These are phyloP conservation scores for Hypolimnas misippus DNA, from an alignment of 2,888 invertebrate species.

Conservation along the genomic window DNA sequence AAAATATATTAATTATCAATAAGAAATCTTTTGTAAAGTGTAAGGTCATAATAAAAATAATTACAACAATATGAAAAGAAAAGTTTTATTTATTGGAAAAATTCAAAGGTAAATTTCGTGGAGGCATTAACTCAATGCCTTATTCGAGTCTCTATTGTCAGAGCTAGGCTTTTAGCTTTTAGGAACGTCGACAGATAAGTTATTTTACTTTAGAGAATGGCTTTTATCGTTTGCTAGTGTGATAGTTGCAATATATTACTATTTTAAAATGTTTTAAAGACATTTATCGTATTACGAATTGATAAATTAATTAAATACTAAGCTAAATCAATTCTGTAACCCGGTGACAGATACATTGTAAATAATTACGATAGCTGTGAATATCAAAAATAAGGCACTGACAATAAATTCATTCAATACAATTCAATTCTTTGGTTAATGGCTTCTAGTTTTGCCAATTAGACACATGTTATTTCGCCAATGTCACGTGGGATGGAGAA, in stretches of 20 bases:
- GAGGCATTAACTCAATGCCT: conserved; percentile 23
- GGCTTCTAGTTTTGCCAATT: too few species aligned
- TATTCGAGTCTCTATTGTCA: conserved; percentile 25
- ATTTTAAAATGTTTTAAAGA: not conserved
- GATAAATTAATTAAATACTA: too few species aligned
- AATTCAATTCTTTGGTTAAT: too few species aligned
- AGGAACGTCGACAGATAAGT: conserved; percentile 24
- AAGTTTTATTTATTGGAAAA: conserved; percentile 27
- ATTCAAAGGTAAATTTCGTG: conserved; percentile 27
- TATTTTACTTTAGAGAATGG: conserved; percentile 26
- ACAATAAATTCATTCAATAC: too few species aligned
- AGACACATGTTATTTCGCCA: too few species aligned
- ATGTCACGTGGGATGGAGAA: too few species aligned
- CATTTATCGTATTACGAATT: not conserved
- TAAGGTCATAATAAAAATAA: not conserved
- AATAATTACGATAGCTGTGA: too few species aligned
- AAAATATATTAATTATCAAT: not conserved
- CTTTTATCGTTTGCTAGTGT: conserved; percentile 6
- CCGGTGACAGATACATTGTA: too few species aligned
- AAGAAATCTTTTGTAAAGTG: not conserved
- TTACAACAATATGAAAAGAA: not conserved
- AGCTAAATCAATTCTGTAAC: too few species aligned
- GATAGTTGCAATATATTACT: not conserved
- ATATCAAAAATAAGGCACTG: too few species aligned
- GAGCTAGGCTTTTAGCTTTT: conserved; percentile 34